Conservation (phyloP, 2,113 vertebrate genomes). For the Pluvianellus socialis region DNA sequence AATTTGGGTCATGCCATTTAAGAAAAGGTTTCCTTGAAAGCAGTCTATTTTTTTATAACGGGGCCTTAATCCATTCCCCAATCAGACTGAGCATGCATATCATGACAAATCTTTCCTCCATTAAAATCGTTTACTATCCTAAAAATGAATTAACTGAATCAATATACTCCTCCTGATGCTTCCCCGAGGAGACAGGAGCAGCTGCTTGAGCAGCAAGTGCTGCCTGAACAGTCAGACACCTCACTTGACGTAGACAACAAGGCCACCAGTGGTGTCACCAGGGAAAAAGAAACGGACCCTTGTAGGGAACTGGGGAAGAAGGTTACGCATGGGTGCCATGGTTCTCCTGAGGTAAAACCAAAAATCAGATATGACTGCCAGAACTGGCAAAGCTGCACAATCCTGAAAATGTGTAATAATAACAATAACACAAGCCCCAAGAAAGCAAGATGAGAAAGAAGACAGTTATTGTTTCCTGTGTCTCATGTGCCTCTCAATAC, state of each 20-base stretch:
- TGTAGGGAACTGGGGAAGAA: not conserved
- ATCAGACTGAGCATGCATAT: not conserved
- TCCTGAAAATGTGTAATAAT: not conserved
- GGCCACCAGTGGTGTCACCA: not conserved
- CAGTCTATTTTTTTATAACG: not conserved
- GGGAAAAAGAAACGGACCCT: not conserved
- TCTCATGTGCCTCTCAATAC: not conserved
- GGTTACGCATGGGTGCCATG: not conserved
- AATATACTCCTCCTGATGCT: not conserved
- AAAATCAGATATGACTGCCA: not conserved
- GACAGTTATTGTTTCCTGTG: not conserved
- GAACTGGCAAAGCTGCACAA: not conserved
- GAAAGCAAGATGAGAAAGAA: not conserved
- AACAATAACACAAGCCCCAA: not conserved
- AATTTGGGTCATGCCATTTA: not conserved
- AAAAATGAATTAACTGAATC: constrained; percentile 31
- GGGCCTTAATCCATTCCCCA: not conserved
- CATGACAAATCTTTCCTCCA: not conserved
- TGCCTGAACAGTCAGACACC: not conserved
- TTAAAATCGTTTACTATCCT: not conserved
- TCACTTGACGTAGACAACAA: not conserved
- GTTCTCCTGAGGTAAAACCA: not conserved
- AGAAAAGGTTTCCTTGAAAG: not conserved
- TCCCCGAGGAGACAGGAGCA: not conserved
- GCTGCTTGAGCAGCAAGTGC: not conserved